A percentile compares a stretch with the other conserved stretches of the same genome.
phyloP scores from a whole-genome alignment of 2,888 invertebrate genomes.

The Matsumyia berberina region DNA sequence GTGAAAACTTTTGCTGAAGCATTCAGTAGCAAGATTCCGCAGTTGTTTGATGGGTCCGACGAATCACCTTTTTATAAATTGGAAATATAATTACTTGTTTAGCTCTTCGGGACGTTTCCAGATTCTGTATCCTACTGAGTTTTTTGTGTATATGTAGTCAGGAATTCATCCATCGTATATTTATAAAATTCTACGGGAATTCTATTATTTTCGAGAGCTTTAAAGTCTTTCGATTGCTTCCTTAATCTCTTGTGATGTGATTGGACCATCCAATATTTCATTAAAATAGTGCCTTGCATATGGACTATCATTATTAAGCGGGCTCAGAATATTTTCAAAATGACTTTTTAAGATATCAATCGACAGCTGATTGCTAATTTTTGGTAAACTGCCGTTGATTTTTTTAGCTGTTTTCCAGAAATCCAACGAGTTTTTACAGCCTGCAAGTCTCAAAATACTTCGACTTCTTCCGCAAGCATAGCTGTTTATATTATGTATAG shows the following conservation, averaged over 20 bases:
- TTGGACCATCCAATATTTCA: neutral
- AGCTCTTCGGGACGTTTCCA: neutral
- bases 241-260: neutral
- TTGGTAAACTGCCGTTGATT: constrained; percentile 1
- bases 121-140: neutral
- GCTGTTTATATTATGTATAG: no score
- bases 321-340: neutral
- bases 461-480: no score
- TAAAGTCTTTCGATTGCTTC: neutral
- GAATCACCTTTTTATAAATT: neutral
- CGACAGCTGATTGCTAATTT: neutral
- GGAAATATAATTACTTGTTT: neutral
- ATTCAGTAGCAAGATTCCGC: neutral
- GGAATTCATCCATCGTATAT: no score
- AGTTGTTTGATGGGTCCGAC: neutral
- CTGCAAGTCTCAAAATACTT: no score
- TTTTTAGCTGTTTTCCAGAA: neutral
- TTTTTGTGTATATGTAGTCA: no score
- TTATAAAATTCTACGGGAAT: constrained; percentile 11
- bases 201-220: constrained; percentile 1
- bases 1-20: constrained; percentile 5
- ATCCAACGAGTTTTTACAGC: neutral
- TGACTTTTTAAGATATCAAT: neutral
- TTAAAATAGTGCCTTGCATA: neutral
- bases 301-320: neutral